phyloP scores from a whole-genome alignment of 2,888 invertebrate species.

The Glomeris marginata region DNA sequence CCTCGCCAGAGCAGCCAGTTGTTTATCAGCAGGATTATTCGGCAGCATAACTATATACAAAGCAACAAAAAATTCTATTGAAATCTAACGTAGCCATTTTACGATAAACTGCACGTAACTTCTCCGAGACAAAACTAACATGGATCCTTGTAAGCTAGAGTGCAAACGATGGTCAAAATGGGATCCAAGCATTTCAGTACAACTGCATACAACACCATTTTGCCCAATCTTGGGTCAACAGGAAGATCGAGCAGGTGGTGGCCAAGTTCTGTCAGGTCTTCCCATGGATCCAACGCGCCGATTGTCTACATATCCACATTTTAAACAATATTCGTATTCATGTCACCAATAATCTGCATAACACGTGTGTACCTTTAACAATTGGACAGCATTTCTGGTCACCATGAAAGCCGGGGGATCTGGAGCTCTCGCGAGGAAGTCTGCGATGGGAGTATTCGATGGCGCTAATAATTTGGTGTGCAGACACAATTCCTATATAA shows the following conservation, averaged over 20 bases:
- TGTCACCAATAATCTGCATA: background rate
- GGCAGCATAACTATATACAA: slow-evolving; percentile 43
- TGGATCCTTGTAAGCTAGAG: slow-evolving; percentile 55
- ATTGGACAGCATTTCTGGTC: slow-evolving; percentile 54
- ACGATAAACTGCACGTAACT: too few relatives aligned
- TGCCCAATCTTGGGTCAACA: slow-evolving; percentile 78
- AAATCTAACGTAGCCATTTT: too few relatives aligned
- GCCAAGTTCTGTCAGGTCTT: slow-evolving; percentile 75
- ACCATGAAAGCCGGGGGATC: slow-evolving; percentile 70
- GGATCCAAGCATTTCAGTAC: slow-evolving; percentile 87
- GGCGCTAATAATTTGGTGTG: slow-evolving; percentile 70
- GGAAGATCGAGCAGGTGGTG: slow-evolving; percentile 79
- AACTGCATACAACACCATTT: slow-evolving; percentile 77
- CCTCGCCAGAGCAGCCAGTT: slow-evolving; percentile 46
- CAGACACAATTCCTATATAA: slow-evolving; percentile 60
- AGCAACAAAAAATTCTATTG: too few relatives aligned
- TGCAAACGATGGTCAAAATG: slow-evolving; percentile 74
- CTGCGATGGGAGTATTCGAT: slow-evolving; percentile 55
- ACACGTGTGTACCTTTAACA: slow-evolving; percentile 39
- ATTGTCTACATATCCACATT: slow-evolving; percentile 46
- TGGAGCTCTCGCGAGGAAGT: slow-evolving; percentile 65
- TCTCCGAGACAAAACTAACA: too few relatives aligned
- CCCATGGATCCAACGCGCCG: slow-evolving; percentile 69
- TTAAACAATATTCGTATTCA: too few relatives aligned
- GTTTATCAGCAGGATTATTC: slow-evolving; percentile 45